These are phyloP conservation scores for Huso huso DNA, from an alignment of 2,797 vertebrate genomes.

Conservation along the genomic window DNA sequence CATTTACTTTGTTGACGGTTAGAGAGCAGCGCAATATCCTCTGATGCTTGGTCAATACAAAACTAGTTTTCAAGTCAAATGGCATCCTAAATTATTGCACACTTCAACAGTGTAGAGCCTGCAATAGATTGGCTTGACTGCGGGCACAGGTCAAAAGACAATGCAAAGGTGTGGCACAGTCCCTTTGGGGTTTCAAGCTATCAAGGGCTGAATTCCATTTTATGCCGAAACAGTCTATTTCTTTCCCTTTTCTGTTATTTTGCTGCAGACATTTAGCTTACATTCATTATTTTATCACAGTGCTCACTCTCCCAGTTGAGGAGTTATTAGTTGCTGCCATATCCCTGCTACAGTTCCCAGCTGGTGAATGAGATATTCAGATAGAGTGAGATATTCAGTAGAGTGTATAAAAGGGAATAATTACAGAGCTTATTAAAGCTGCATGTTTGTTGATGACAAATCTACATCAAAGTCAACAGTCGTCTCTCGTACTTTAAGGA, in stretches of 20 bases:
- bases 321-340: too few relatives aligned
- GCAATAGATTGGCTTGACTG: slow-evolving; percentile 72
- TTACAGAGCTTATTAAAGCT: too few relatives aligned
- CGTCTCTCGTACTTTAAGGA: too few relatives aligned
- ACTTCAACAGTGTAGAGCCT: slow-evolving; percentile 67
- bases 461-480: too few relatives aligned
- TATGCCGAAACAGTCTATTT: slow-evolving; percentile 35
- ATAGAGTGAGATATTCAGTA: too few relatives aligned
- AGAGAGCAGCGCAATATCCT: slow-evolving; percentile 27
- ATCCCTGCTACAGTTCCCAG: too few relatives aligned
- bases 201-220: slow-evolving; percentile 54
- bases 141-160: slow-evolving; percentile 27
- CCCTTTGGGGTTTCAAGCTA: slow-evolving; percentile 27
- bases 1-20: too few relatives aligned
- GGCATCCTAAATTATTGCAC: slow-evolving; percentile 78
- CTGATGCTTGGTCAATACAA: slow-evolving; percentile 55
- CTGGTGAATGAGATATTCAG: too few relatives aligned
- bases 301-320: too few relatives aligned
- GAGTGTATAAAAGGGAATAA: too few relatives aligned
- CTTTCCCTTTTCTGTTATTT: slow-evolving; percentile 10
- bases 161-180: slow-evolving; percentile 22
- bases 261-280: background rate
- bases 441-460: too few relatives aligned
- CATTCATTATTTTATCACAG: too few relatives aligned
- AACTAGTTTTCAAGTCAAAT: slow-evolving; percentile 57